phyloP scores from a whole-genome alignment of 2,113 vertebrate species.

The Colinus virginianus region DNA sequence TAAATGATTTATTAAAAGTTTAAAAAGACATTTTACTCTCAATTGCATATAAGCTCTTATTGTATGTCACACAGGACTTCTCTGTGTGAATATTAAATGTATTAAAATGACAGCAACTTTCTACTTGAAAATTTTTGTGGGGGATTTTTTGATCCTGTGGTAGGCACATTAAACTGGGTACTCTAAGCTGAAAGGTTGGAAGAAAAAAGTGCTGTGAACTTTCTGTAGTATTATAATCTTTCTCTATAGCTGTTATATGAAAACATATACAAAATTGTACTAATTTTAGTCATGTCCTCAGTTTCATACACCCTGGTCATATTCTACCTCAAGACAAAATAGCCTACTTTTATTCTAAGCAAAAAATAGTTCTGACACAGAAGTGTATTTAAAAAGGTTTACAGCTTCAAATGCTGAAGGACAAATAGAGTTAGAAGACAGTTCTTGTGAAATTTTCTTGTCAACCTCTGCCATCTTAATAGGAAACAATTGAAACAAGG shows the following conservation, averaged over 20 bases:
- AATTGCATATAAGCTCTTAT: conserved; percentile 2
- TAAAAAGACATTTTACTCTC: conserved; percentile 45
- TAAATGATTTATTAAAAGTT: conserved; percentile 43
- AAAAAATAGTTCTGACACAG: not conserved
- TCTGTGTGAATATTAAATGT: not conserved
- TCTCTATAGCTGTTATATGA: not conserved
- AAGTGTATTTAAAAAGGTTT: not conserved
- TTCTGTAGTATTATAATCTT: not conserved
- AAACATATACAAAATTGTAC: not conserved
- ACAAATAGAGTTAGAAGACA: not conserved
- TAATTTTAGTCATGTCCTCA: not conserved
- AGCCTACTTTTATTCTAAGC: not conserved
- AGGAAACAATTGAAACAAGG: not conserved
- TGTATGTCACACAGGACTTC: not conserved
- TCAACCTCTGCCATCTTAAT: not conserved
- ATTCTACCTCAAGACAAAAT: not conserved
- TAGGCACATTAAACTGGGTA: not conserved
- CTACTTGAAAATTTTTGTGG: not conserved
- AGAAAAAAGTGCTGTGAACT: not conserved
- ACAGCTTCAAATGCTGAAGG: not conserved
- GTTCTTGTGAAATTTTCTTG: not conserved
- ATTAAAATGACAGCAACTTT: not conserved
- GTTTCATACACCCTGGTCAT: not conserved
- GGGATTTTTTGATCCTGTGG: not conserved
- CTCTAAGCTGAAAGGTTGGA: not conserved